Evolutionary conservation across 1,140 invertebrate genomes (phyloP).

Genomic region (Lerema accius): DNA sequence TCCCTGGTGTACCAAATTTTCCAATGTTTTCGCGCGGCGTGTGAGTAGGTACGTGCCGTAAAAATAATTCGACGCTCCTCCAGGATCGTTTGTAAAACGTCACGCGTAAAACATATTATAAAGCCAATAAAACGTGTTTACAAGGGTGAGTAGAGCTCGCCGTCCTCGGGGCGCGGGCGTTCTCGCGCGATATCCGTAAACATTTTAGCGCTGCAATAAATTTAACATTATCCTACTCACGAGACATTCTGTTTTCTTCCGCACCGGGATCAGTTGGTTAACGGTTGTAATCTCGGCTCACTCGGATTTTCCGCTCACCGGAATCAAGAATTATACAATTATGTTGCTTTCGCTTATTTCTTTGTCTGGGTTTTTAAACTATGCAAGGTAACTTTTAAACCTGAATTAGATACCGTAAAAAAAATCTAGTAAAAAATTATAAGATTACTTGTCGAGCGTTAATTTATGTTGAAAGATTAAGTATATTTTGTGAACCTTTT

Average conservation of each 20-base stretch:
- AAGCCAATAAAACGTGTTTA: slow-evolving; percentile 83
- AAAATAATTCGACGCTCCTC: slow-evolving; percentile 80
- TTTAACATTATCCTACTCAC: slow-evolving; percentile 80
- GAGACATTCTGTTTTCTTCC: slow-evolving; percentile 81
- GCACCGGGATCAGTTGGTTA: slow-evolving; percentile 77
- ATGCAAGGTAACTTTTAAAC: too few species aligned
- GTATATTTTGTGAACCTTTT: too few species aligned
- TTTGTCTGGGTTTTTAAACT: slow-evolving; percentile 50
- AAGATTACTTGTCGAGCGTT: too few species aligned
- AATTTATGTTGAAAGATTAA: too few species aligned
- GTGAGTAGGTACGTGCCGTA: slow-evolving; percentile 72
- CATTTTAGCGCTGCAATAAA: slow-evolving; percentile 81
- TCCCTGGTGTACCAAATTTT: slow-evolving; percentile 70
- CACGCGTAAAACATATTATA: slow-evolving; percentile 83
- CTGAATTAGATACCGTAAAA: too few species aligned
- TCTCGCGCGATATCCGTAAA: slow-evolving; percentile 77
- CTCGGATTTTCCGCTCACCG: slow-evolving; percentile 63
- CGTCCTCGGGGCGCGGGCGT: slow-evolving; percentile 53
- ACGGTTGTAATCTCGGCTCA: slow-evolving; percentile 73
- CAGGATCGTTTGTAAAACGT: slow-evolving; percentile 82
- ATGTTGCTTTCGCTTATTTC: slow-evolving; percentile 51
- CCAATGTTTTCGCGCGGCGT: slow-evolving; percentile 68
- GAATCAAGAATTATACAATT: slow-evolving; percentile 64
- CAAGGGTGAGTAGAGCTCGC: slow-evolving; percentile 77
- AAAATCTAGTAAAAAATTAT: too few species aligned